Evolutionary conservation across 2,113 vertebrate species (phyloP).

Genomic region (Hypocryptadius cinnamomeus): DNA sequence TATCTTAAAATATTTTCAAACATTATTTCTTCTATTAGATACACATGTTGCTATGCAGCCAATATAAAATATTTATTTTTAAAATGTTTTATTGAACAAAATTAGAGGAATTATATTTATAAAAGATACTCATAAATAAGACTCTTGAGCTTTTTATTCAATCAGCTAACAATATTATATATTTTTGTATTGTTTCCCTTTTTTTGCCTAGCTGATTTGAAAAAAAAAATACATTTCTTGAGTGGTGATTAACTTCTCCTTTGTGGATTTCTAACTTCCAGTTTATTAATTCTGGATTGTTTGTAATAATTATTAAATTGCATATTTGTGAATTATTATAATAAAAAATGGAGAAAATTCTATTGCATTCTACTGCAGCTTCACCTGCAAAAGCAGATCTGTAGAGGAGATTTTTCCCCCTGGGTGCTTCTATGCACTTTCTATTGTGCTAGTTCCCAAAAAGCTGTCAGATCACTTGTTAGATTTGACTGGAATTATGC

Average conservation of each 20-base stretch:
- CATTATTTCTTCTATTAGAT: not conserved
- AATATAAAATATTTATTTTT: not conserved
- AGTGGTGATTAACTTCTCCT: not conserved
- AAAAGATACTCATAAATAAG: not conserved
- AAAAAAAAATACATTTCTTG: not conserved
- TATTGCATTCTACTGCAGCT: not conserved
- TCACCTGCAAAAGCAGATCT: not conserved
- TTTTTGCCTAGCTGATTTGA: not conserved
- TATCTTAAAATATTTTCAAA: not conserved
- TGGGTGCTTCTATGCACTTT: not conserved
- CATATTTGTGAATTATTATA: not conserved
- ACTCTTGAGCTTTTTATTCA: not conserved
- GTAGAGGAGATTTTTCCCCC: not conserved
- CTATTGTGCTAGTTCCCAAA: not conserved
- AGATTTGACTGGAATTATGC: not conserved
- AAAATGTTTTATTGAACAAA: not conserved
- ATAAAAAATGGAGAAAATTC: not conserved
- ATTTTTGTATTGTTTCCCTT: not conserved
- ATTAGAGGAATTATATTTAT: not conserved
- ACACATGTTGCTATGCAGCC: not conserved
- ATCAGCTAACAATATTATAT: not conserved
- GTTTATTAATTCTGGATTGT: constrained; percentile 20
- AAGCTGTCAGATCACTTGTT: constrained; percentile 21
- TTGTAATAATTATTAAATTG: not conserved
- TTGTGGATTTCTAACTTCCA: not conserved